phyloP scores from a whole-genome alignment of 2,113 vertebrate species.

The Microtus richardsoni region DNA sequence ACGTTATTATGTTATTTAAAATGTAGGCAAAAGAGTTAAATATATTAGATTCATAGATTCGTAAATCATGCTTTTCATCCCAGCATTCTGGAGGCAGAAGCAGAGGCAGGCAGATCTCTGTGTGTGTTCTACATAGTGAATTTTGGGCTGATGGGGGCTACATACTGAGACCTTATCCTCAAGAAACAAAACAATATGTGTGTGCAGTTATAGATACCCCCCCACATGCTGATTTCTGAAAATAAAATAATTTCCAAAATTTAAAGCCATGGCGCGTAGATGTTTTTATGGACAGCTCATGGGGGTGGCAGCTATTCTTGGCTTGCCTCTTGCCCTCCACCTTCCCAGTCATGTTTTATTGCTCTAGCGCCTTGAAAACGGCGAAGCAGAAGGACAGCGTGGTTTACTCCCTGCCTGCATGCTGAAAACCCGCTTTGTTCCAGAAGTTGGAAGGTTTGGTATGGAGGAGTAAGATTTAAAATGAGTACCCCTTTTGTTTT shows the following conservation, averaged over 20 bases:
- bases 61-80: neutral
- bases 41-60: neutral
- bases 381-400: neutral
- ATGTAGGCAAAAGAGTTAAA: neutral
- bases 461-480: neutral
- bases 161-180: neutral
- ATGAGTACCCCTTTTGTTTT: fast-evolving
- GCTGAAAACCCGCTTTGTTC: fast-evolving
- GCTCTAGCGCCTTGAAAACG: too few species aligned
- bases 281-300: neutral
- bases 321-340: neutral
- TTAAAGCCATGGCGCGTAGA: neutral
- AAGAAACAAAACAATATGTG: neutral
- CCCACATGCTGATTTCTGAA: too few species aligned
- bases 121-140: neutral
- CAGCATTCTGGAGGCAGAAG: neutral
- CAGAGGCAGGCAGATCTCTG: neutral
- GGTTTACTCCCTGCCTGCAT: neutral
- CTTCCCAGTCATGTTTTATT: fast-evolving
- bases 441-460: neutral
- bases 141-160: neutral
- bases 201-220: neutral
- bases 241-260: neutral
- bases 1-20: neutral
- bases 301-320: fast-evolving